Percentiles rank a stretch among this genome's conserved stretches.
These are phyloP conservation scores for Andricus quercusramuli DNA, from an alignment of 2,888 invertebrate genomes.

Conservation along the genomic window DNA sequence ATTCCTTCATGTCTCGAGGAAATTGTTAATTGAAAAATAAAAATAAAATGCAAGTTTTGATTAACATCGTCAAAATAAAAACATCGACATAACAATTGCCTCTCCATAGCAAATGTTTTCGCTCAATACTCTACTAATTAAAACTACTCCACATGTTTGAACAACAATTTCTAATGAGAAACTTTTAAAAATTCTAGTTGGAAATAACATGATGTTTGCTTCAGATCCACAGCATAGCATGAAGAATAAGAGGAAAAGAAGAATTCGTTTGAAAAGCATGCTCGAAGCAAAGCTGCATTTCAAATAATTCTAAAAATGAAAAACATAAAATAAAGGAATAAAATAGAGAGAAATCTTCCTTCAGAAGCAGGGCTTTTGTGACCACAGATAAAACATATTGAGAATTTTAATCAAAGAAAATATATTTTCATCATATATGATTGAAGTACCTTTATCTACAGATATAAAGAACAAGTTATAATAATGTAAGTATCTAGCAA, in stretches of 20 bases:
- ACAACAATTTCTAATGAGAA: not conserved
- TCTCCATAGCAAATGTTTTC: not conserved
- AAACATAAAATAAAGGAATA: not conserved
- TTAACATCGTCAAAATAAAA: not conserved
- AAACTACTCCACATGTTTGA: not conserved
- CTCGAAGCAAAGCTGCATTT: not conserved
- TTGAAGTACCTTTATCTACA: not conserved
- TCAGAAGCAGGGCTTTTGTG: not conserved
- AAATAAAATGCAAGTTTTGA: not conserved
- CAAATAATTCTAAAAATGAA: not conserved
- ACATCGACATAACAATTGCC: not conserved
- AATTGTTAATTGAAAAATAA: not conserved
- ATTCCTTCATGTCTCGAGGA: not conserved
- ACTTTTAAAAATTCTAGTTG: not conserved
- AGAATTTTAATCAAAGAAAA: not conserved
- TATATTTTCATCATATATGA: no score
- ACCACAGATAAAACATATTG: not conserved
- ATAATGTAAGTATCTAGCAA: not conserved
- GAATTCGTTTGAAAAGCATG: not conserved
- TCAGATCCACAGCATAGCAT: not conserved
- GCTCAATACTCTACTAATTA: not conserved
- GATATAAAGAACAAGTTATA: not conserved
- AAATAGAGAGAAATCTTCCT: not conserved
- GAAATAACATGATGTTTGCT: not conserved
- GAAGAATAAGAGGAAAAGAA: not conserved